Evolutionary conservation across 2,888 invertebrate genomes (phyloP).

Genomic region (Aethes cnicana): DNA sequence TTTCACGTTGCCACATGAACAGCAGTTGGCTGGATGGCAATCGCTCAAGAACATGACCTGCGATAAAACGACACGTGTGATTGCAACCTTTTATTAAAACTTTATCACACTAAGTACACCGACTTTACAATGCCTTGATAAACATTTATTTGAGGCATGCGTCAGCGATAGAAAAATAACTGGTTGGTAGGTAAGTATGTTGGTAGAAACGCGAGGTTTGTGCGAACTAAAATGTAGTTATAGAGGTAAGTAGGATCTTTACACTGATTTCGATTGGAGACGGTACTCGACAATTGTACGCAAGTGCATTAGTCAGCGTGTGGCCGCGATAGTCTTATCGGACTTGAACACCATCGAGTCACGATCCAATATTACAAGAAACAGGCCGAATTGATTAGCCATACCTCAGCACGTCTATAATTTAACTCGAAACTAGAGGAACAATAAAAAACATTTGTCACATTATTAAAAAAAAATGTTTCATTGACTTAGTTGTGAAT

Average conservation of each 20-base stretch:
- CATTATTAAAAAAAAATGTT: background rate
- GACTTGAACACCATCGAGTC: constrained; percentile 1
- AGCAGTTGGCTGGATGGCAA: too few species aligned
- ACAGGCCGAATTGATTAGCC: constrained; percentile 11
- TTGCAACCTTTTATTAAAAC: constrained; percentile 3
- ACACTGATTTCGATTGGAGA: too few species aligned
- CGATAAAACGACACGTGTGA: background rate
- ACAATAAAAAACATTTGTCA: background rate
- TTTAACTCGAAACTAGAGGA: background rate
- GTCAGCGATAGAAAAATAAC: background rate
- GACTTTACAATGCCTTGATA: constrained; percentile 1
- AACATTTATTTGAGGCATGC: background rate
- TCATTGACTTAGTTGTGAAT: too few species aligned
- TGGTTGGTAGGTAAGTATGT: too few species aligned
- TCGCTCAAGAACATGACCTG: too few species aligned
- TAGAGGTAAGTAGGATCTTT: too few species aligned
- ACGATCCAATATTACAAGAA: constrained; percentile 19
- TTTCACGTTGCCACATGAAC: too few species aligned
- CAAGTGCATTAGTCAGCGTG: constrained; percentile 21
- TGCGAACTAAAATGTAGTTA: background rate
- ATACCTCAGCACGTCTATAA: constrained; percentile 8
- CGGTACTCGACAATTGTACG: background rate
- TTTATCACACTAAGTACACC: constrained; percentile 7
- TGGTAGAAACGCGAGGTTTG: too few species aligned
- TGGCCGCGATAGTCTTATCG: constrained; percentile 28